Conservation (phyloP, 1,140 invertebrate species). For the Anagrus nilaparvatae region DNA sequence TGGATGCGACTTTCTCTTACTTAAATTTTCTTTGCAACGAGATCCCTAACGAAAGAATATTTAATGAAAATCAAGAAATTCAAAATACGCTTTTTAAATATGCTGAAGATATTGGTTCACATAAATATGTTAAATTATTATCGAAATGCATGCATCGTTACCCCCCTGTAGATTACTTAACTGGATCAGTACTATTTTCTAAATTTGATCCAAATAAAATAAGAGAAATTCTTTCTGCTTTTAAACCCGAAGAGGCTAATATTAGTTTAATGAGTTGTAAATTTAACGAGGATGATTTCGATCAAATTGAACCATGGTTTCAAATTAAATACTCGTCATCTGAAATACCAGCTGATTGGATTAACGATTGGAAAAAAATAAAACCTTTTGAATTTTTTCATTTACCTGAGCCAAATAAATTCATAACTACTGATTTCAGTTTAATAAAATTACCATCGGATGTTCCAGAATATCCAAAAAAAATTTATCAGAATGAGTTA, state of each 20-base stretch:
- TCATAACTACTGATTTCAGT: constrained; percentile 72
- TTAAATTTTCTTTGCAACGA: constrained; percentile 55
- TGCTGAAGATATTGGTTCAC: constrained; percentile 53
- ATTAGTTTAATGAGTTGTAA: constrained; percentile 57
- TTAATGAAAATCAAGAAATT: constrained; percentile 59
- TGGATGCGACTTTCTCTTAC: constrained; percentile 61
- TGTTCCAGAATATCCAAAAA: constrained; percentile 47
- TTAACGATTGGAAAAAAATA: constrained; percentile 48
- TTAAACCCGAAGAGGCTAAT: constrained; percentile 65
- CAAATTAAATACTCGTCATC: constrained; percentile 50
- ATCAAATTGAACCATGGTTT: constrained; percentile 63
- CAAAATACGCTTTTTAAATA: constrained; percentile 53
- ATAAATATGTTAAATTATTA: constrained; percentile 70
- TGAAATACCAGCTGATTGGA: constrained; percentile 49
- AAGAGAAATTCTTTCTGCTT: constrained; percentile 48
- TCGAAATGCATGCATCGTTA: constrained; percentile 73
- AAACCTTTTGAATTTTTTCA: constrained; percentile 47
- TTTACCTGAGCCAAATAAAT: constrained; percentile 72
- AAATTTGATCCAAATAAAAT: constrained; percentile 74
- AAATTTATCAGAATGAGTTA: constrained; percentile 49
- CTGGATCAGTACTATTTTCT: constrained; percentile 60
- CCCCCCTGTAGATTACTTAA: constrained; percentile 66
- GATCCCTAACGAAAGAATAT: constrained; percentile 58
- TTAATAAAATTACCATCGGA: constrained; percentile 42
- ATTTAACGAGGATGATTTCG: constrained; percentile 45